A percentile compares a stretch with the other conserved stretches of the same genome.
These are phyloP conservation scores for Anabas testudineus DNA, from an alignment of 2,797 vertebrate genomes.

Conservation along the genomic window DNA sequence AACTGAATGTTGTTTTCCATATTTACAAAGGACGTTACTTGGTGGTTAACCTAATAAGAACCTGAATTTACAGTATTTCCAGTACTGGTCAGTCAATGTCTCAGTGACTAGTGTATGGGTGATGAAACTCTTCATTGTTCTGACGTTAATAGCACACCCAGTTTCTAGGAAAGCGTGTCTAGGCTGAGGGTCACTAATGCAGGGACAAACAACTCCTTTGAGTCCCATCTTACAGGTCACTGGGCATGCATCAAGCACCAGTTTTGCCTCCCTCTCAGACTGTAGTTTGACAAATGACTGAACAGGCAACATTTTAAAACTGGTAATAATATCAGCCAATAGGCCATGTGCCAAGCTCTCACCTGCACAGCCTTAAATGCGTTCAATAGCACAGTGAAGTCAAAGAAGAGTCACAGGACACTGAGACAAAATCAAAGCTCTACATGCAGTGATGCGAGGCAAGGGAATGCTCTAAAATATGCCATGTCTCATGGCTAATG, in stretches of 20 bases:
- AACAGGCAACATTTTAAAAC: constrained; percentile 52
- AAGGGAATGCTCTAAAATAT: constrained; percentile 36
- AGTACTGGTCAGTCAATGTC: constrained; percentile 39
- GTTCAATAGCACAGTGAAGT: constrained; percentile 11
- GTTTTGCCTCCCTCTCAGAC: constrained; percentile 29
- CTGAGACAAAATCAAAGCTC: constrained; percentile 28
- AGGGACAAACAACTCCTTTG: constrained; percentile 66
- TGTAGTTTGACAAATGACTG: constrained; percentile 43
- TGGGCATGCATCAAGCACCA: constrained; percentile 54
- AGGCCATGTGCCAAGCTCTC: constrained; percentile 16
- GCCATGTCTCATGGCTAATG: constrained; percentile 28
- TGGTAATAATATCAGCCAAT: constrained; percentile 25
- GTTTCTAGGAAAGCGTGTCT: constrained; percentile 77
- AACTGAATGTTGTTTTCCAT: neutral
- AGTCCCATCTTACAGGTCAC: constrained; percentile 78
- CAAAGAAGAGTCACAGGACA: constrained; percentile 50
- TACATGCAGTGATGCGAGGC: constrained; percentile 29
- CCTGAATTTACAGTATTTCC: constrained; percentile 25
- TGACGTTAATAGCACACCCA: constrained; percentile 66
- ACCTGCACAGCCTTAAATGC: constrained; percentile 12
- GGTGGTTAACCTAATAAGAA: neutral
- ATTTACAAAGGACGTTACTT: neutral
- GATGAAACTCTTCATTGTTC: constrained; percentile 74
- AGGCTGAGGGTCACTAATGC: constrained; percentile 66
- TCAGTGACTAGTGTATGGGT: constrained; percentile 53